Base-by-base conservation (phyloP, 2,113 vertebrate species). In the Pterophyllum scalare region DNA sequence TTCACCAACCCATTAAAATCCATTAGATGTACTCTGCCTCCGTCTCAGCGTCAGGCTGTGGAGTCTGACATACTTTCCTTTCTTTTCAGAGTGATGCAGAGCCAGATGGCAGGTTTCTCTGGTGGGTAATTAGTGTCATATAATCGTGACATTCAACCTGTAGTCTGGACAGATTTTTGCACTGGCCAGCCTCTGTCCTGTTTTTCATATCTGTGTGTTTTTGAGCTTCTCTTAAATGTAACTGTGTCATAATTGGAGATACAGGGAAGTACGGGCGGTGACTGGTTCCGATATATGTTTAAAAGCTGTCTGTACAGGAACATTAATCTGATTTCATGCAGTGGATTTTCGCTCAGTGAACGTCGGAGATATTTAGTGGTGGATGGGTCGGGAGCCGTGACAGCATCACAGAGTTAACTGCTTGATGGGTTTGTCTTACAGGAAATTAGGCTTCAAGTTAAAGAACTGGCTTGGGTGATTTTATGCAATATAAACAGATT, bases 1-100 rank as follows among this genome's bases (percentile, higher is more conserved):
- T 88, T 54, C 14, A 56, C 6, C 70, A 77, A 59, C 19, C 84
- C 76, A 86, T 88, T 88, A 84, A 22, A 79, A 38, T 52, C 82
- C 67, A 91, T 83, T 87, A 84, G 70, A 81, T 2, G 3, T 11
- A 13, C 35, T 61, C 35, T 26, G 31, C 81, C 88, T 76, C 54
- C 17, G 58, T 59, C 15, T 0, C 7, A 72, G 43, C 54, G 56
- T 33, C 2, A 20, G 28, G 24, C 49, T 10, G 1, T 19, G n/a
- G 76, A 77, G n/a, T 40, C 28, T 33, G 74, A 80, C 84, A 77
- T 56, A 35, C 31, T 80, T 79, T 84, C 52, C 14, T 40, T 13
- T 49, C 19, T 58, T 20, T 10, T 82, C 49, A 43, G 35, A 31
- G 38, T 1, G 5, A 31, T 43, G 49, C 19, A 81, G 60, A 62